These are phyloP conservation scores for Tineola bisselliella DNA, from an alignment of 2,888 invertebrate species.

Conservation along the genomic window DNA sequence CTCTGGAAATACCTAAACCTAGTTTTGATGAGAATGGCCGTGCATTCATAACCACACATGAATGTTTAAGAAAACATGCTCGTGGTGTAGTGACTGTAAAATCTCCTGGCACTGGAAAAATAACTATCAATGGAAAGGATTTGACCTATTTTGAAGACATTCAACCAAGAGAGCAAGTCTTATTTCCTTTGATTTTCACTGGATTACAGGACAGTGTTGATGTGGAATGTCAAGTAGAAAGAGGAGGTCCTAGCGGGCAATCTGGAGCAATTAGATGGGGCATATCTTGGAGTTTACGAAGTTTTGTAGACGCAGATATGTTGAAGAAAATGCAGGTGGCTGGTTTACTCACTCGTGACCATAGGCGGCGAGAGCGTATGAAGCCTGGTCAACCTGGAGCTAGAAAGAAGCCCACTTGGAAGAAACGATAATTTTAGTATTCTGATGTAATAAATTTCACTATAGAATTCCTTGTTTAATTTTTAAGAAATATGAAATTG, in stretches of 20 bases:
- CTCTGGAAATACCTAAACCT: conserved; percentile 73
- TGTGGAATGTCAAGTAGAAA: conserved; percentile 78
- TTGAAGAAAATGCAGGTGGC: conserved; percentile 88
- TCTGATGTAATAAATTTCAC: not conserved
- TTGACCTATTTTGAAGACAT: conserved; percentile 78
- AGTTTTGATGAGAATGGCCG: conserved; percentile 75
- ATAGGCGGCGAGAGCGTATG: conserved; percentile 83
- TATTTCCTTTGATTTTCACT: conserved; percentile 87
- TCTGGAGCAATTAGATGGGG: conserved; percentile 92
- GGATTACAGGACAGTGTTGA: conserved; percentile 82
- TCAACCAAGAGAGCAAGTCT: conserved; percentile 81
- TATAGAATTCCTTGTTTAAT: not conserved
- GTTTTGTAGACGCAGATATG: conserved; percentile 81
- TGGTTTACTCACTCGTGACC: conserved; percentile 86
- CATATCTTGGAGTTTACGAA: conserved; percentile 82
- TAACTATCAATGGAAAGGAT: conserved; percentile 82
- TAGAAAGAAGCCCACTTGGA: conserved; percentile 92
- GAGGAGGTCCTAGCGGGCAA: conserved; percentile 82
- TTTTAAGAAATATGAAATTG: not conserved
- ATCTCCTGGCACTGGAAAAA: conserved; percentile 83
- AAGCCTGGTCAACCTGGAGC: conserved; percentile 93
- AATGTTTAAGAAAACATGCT: conserved; percentile 77
- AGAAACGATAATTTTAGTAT: conserved; percentile 74
- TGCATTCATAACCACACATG: conserved; percentile 76
- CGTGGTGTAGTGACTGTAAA: conserved; percentile 82